phyloP scores from a whole-genome alignment of 2,888 invertebrate species.

The Folsomia candida region DNA sequence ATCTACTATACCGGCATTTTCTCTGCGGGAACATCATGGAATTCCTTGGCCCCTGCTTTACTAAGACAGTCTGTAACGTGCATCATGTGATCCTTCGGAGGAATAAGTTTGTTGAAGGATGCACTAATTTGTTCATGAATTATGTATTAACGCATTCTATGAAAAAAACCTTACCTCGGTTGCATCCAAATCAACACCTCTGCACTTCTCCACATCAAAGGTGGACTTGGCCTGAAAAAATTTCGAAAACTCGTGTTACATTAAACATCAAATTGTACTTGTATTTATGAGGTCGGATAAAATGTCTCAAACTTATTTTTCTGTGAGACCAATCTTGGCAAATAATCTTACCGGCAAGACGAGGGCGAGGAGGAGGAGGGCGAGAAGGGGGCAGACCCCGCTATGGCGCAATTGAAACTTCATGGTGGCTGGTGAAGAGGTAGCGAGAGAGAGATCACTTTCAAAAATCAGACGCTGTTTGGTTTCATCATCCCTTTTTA shows the following conservation, averaged over 20 bases:
- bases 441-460: background rate
- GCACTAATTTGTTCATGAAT: no score
- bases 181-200: constrained; percentile 32
- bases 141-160: no score
- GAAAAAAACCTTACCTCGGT: no score
- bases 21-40: constrained; percentile 26
- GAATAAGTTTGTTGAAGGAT: no score
- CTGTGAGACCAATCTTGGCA: no score
- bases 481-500: background rate
- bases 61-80: constrained; percentile 38
- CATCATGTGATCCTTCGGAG: constrained; percentile 26
- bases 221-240: constrained; percentile 3
- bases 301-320: no score
- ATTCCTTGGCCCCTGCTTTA: constrained; percentile 24
- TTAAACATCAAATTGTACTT: no score
- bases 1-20: constrained; percentile 43
- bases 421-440: background rate
- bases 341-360: background rate
- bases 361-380: background rate
- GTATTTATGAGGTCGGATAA: no score
- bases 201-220: constrained; percentile 22
- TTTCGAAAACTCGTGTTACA: no score
- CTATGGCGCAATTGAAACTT: no score
- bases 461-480: background rate
- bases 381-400: no score